Evolutionary conservation across 2,888 invertebrate species (phyloP).

Genomic region (Harpalus rubripes): DNA sequence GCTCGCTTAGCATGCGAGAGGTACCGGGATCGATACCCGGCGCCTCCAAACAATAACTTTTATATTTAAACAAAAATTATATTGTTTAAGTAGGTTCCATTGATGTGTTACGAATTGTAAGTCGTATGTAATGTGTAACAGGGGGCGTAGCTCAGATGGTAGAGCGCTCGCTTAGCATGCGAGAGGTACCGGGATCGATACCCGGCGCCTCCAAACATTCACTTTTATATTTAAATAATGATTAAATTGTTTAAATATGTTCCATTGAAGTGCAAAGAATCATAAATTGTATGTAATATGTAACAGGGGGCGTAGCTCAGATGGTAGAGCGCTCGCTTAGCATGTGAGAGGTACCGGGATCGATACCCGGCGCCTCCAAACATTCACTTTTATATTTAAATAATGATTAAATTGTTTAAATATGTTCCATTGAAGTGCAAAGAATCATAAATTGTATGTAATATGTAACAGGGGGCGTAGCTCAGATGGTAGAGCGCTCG

Average conservation of each 20-base stretch:
- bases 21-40: conserved; percentile 80
- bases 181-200: conserved; percentile 81
- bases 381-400: background rate
- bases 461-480: conserved; percentile 74
- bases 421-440: background rate
- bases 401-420: background rate
- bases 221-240: background rate
- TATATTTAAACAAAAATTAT: background rate
- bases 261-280: background rate
- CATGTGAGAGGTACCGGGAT: conserved; percentile 81
- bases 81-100: background rate
- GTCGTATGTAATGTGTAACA: background rate
- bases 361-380: conserved; percentile 78
- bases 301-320: conserved; percentile 77
- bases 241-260: background rate
- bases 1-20: conserved; percentile 81
- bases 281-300: background rate
- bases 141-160: conserved; percentile 79
- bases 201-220: conserved; percentile 76
- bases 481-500: conserved; percentile 81
- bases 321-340: conserved; percentile 81
- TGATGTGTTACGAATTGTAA: background rate
- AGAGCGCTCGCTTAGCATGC: conserved; percentile 81
- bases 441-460: background rate
- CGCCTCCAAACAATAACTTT: conserved; percentile 74